A percentile compares a stretch with the other conserved stretches of the same genome.
phyloP scores from a whole-genome alignment of 2,888 invertebrate genomes.

The Masnerella sp. region DNA sequence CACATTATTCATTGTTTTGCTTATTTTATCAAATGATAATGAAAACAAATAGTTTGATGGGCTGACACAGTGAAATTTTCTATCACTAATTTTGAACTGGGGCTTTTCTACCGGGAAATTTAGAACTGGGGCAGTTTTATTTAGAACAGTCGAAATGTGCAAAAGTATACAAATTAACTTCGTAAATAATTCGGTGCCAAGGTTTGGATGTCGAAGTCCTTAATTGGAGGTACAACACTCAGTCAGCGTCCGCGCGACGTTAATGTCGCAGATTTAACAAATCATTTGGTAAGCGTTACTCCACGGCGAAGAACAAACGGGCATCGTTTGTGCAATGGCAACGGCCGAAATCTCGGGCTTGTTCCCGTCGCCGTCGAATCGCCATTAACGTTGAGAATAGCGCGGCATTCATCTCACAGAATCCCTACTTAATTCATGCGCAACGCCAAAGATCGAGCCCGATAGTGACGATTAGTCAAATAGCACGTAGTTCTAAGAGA shows the following conservation, averaged over 20 bases:
- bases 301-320: slow-evolving; percentile 44
- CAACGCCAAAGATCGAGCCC: slow-evolving; percentile 57
- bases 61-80: too few species aligned
- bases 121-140: too few species aligned
- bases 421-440: slow-evolving; percentile 52
- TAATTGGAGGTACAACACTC: slow-evolving; percentile 26
- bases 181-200: slow-evolving; percentile 20
- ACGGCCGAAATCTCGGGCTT: slow-evolving; percentile 40
- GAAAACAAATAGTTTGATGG: too few species aligned
- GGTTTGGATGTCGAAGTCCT: slow-evolving; percentile 19
- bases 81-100: too few species aligned
- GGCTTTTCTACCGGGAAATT: too few species aligned
- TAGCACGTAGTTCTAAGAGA: slow-evolving; percentile 62
- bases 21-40: too few species aligned
- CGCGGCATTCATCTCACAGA: slow-evolving; percentile 53
- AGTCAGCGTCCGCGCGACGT: slow-evolving; percentile 31
- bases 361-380: slow-evolving; percentile 32
- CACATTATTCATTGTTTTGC: too few species aligned
- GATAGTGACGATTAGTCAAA: slow-evolving; percentile 62
- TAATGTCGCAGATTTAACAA: slow-evolving; percentile 49
- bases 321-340: slow-evolving; percentile 40
- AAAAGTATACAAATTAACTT: slow-evolving; percentile 5
- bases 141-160: slow-evolving; percentile 4
- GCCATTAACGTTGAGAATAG: slow-evolving; percentile 50
- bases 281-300: slow-evolving; percentile 35